phyloP scores from a whole-genome alignment of 2,113 vertebrate genomes.

The Nymphicus hollandicus region DNA sequence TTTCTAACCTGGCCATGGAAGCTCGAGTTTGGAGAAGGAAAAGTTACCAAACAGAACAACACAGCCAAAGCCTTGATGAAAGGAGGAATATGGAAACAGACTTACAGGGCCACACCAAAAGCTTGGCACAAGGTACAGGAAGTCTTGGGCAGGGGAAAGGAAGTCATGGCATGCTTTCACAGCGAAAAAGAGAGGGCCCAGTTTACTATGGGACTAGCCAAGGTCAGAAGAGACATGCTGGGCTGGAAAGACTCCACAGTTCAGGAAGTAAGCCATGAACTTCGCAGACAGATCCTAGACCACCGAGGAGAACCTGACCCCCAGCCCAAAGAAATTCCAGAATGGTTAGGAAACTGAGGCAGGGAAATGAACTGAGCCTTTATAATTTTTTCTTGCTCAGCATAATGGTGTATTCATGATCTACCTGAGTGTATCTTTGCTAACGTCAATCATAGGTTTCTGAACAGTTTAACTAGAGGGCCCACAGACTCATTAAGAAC shows the following conservation, averaged over 20 bases:
- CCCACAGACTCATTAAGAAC: background rate
- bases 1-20: background rate
- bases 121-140: conserved; percentile 50
- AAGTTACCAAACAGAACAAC: conserved; percentile 47
- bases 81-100: conserved; percentile 40
- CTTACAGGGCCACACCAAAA: conserved; percentile 59
- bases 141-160: conserved; percentile 48
- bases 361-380: conserved; percentile 34
- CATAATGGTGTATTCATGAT: conserved; percentile 35
- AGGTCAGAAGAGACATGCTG: conserved; percentile 48
- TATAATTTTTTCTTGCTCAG: conserved; percentile 25
- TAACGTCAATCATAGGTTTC: background rate
- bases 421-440: background rate
- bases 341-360: conserved; percentile 61
- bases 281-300: conserved; percentile 34
- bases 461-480: background rate
- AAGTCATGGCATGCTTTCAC: conserved; percentile 59
- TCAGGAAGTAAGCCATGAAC: conserved; percentile 51
- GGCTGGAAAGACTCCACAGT: conserved; percentile 36
- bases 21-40: conserved; percentile 2
- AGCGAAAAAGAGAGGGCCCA: conserved; percentile 11
- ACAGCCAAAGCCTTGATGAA: conserved; percentile 46
- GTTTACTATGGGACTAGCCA: conserved; percentile 10
- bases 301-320: conserved; percentile 48
- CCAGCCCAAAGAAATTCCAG: conserved; percentile 33